These are phyloP conservation scores for Mastigias papua DNA, from an alignment of 30 jellyfish, hydroid and myxozoan species.

Conservation along the genomic window DNA sequence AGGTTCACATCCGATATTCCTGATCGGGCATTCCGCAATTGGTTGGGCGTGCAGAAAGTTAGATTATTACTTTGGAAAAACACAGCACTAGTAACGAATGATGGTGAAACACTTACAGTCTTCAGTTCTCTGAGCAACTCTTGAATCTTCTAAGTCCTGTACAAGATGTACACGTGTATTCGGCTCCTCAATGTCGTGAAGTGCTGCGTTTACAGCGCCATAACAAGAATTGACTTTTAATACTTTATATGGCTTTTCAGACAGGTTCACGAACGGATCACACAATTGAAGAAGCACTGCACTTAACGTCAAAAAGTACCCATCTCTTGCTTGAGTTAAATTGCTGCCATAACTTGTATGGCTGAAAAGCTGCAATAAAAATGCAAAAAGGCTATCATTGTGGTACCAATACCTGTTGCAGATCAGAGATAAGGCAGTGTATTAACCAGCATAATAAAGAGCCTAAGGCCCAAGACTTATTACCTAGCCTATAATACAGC, in stretches of 20 bases:
- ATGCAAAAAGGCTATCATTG: background rate
- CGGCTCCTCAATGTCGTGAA: constrained; percentile 61
- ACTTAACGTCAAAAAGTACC: constrained; percentile 86
- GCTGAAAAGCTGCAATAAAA: constrained; percentile 31
- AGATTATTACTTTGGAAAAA: too few relatives aligned
- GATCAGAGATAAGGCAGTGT: too few relatives aligned
- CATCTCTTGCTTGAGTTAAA: constrained; percentile 80
- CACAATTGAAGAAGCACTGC: constrained; percentile 78
- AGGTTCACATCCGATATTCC: too few relatives aligned
- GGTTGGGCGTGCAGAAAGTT: too few relatives aligned
- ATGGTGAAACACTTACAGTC: constrained; percentile 46
- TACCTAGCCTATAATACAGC: too few relatives aligned
- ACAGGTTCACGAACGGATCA: constrained; percentile 77
- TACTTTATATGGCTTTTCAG: constrained; percentile 54
- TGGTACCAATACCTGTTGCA: background rate
- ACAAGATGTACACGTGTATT: constrained; percentile 77
- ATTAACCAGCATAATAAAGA: too few relatives aligned
- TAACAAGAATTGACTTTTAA: constrained; percentile 81
- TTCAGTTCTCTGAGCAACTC: constrained; percentile 81
- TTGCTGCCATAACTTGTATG: constrained; percentile 62
- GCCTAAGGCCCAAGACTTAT: too few relatives aligned
- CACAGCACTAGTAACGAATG: background rate
- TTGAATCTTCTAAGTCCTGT: constrained; percentile 72
- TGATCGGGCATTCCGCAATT: too few relatives aligned
- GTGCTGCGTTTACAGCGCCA: constrained; percentile 72